Conservation (phyloP, 2,888 invertebrate species). For the Epistrophella euchroma region DNA sequence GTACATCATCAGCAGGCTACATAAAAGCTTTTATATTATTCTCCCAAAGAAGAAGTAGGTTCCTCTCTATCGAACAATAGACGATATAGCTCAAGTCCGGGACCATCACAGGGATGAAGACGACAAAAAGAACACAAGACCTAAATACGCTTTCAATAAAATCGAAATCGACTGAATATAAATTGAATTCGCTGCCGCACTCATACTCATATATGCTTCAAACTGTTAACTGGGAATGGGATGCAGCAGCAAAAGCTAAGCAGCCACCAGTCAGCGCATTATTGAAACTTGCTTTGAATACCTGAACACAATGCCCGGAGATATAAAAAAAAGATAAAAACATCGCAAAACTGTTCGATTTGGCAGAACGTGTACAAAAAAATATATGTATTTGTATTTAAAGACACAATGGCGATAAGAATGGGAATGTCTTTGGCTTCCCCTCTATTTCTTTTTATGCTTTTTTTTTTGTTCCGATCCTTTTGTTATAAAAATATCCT, state of each 20-base stretch:
- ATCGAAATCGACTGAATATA: conserved; percentile 73
- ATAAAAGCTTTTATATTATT: conserved; percentile 57
- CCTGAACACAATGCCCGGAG: conserved; percentile 70
- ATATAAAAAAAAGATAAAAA: conserved; percentile 37
- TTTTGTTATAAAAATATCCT: conserved; percentile 61
- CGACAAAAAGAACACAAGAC: conserved; percentile 34
- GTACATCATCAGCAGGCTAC: background rate
- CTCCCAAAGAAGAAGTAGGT: conserved; percentile 18
- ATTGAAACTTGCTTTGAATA: conserved; percentile 71
- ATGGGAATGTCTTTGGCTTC: conserved; percentile 52
- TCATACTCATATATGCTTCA: background rate
- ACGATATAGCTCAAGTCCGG: conserved; percentile 8
- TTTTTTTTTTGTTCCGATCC: conserved; percentile 14
- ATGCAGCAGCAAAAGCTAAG: conserved; percentile 46
- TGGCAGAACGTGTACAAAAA: conserved; percentile 41
- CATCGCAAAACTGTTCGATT: conserved; percentile 66
- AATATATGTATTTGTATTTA: conserved; percentile 10
- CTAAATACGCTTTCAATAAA: conserved; percentile 71
- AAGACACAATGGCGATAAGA: conserved; percentile 19
- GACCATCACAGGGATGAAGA: background rate
- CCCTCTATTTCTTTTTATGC: background rate
- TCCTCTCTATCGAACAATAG: conserved; percentile 36
- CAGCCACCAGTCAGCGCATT: conserved; percentile 9
- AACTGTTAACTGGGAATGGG: conserved; percentile 25
- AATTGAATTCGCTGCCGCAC: conserved; percentile 61